These are phyloP conservation scores for Drosophila seclusa DNA, from an alignment of 2,888 invertebrate genomes.

Conservation along the genomic window DNA sequence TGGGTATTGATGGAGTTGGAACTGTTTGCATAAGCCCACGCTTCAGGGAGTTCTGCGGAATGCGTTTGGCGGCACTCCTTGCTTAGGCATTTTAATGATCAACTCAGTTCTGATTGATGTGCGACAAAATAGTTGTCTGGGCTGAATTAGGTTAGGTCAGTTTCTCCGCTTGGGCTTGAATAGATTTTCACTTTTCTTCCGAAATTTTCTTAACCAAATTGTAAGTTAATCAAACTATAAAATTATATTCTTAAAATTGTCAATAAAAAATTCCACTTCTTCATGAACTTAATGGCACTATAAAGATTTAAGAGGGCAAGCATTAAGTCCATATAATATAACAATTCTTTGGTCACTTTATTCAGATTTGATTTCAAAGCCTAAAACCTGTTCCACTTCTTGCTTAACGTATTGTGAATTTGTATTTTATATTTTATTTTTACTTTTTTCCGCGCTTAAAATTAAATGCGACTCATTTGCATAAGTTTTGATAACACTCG, in stretches of 20 bases:
- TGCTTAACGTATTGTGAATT: constrained; percentile 8
- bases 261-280: constrained; percentile 15
- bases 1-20: constrained; percentile 41
- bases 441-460: constrained; percentile 51
- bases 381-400: constrained; percentile 60
- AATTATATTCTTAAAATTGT: background rate
- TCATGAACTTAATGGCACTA: constrained; percentile 6
- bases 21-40: constrained; percentile 35
- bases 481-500: constrained; percentile 73
- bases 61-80: constrained; percentile 51
- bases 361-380: constrained; percentile 32
- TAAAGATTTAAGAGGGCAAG: constrained; percentile 1
- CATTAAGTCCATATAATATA: constrained; percentile 6
- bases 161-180: constrained; percentile 3
- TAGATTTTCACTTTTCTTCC: constrained; percentile 25
- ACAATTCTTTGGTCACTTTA: constrained; percentile 23
- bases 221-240: background rate
- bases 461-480: constrained; percentile 64
- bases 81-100: constrained; percentile 42
- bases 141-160: constrained; percentile 52
- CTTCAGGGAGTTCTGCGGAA: constrained; percentile 49
- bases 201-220: background rate
- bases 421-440: constrained; percentile 34
- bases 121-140: constrained; percentile 2
- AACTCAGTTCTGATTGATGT: constrained; percentile 2